Evolutionary conservation across 2,888 invertebrate genomes (phyloP), one percentile per base, ranked within the genome.

Genomic region (Idaea dimidiata): DNA sequence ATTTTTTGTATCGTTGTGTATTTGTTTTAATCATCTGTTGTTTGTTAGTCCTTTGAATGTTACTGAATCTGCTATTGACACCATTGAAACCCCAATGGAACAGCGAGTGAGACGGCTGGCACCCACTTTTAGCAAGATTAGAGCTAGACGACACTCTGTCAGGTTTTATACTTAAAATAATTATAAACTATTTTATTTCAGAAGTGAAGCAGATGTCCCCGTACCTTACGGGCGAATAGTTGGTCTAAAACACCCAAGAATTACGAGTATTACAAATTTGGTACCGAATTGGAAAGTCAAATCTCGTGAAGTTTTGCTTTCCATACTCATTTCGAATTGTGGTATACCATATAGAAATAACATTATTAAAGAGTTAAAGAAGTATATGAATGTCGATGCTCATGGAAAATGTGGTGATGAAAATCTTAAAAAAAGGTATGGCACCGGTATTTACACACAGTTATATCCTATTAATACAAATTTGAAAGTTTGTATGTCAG

Each of bases 181-280:
- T 8, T 10, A 6, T 14, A 8, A 43, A 8, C 0, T 43, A 8
- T 43, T 14, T 43, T 32, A 8, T 32, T 43, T 43, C 14, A 43
- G 43, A 43, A 43, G 43, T 43, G 43, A 43, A 0, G 6, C 43
- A 43, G 43, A 43, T 43, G 88, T 95, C 18, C 95, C 95, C 0
- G 94, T 95, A 7, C 94, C 95, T 0, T 95, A 95, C 63, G 95
- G 95, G 0, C 89, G 95, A 57, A 93, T 94, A 0, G 60, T 94
- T 2, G 69, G 84, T 2, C 66, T 84, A n/a, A 64, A 63, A 6
- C 58, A 64, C 18, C 75, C 80, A 5, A 8, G 73, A 31, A 58
- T 56, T 72, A 24, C 1, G 24, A 24, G 24, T 24, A 59, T 81
- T 71, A 58, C 70, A 3, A 59, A 69, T 54, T 60, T 81, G n/a